Evolutionary conservation across 2,888 invertebrate genomes (phyloP), one percentile per base, ranked within the genome.

Genomic region (Folsomia manolachei): DNA sequence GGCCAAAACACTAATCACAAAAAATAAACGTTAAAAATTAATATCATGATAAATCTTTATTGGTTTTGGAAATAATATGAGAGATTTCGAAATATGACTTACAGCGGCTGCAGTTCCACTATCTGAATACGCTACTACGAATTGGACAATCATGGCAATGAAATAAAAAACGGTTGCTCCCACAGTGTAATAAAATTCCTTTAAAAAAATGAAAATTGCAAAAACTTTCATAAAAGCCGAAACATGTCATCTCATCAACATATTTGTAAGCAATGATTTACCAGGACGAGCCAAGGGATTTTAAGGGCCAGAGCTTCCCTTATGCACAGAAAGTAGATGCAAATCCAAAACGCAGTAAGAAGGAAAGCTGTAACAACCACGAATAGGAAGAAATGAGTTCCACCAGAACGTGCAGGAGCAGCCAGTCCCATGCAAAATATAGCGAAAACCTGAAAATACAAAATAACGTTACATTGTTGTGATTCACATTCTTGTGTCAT

Each of bases 281-380:
- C 93, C 83, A 92, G 89, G 77, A 93, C 85, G 79, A 91, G 88
- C 94, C 93, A 94, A 82, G 93, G 92, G 81, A 94, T 90, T 69
- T 92, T 91, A 73, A 93, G 83, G 82, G 88, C 90, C 53, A 93
- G 86, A 1, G 90, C 91, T 82, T 93, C 93, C 77, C 91, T 88
- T 79, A 94, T 88, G 77, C 92, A 90, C 78, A 94, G 86, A 74
- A 94, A 85, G 83, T 92, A 94, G 65, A 93, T 88, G 82, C 91
- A 89, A 71, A 89, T 87, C 93, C 94, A 93, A 82, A 94, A 85
- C 67, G 94, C 85, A 0, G 92, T 93, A 65, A 90, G 88, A 82
- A 95, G 92, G 85, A 95, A 95, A 77, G 91, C 89, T 76, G 90
- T 87, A 75, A 91, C 91, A 21, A 89, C 91, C 68, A 94, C 93